phyloP scores from a whole-genome alignment of 2,888 invertebrate species.

The Drosophila paucipuncta region DNA sequence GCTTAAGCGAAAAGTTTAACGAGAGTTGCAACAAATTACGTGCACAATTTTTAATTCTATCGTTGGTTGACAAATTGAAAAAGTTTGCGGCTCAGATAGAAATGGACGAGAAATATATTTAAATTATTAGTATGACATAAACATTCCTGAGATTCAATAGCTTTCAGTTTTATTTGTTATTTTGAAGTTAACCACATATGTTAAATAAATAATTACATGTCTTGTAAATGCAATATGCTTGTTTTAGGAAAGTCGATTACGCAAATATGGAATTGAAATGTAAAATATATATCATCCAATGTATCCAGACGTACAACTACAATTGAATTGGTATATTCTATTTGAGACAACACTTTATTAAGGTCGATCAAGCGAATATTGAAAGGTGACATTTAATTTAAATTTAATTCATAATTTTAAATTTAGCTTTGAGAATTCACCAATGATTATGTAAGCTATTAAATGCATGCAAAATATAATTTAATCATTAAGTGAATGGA shows the following conservation, averaged over 20 bases:
- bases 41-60: not conserved
- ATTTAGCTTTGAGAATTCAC: not conserved
- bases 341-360: not conserved
- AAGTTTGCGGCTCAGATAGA: slow-evolving; percentile 1
- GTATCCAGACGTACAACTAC: not conserved
- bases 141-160: not conserved
- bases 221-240: not conserved
- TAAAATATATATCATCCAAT: not conserved
- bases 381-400: not conserved
- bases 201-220: not conserved
- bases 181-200: not conserved
- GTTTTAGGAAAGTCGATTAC: not conserved
- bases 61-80: not conserved
- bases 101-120: not conserved
- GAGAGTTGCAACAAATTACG: not conserved
- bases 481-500: no score
- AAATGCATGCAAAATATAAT: not conserved
- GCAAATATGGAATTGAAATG: not conserved
- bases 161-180: not conserved
- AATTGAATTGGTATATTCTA: not conserved
- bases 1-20: slow-evolving; percentile 16
- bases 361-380: not conserved
- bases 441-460: not conserved
- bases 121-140: not conserved
- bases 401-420: not conserved